Base-by-base conservation (phyloP, 2,797 vertebrate species). In the Semaprochilodus insignis region DNA sequence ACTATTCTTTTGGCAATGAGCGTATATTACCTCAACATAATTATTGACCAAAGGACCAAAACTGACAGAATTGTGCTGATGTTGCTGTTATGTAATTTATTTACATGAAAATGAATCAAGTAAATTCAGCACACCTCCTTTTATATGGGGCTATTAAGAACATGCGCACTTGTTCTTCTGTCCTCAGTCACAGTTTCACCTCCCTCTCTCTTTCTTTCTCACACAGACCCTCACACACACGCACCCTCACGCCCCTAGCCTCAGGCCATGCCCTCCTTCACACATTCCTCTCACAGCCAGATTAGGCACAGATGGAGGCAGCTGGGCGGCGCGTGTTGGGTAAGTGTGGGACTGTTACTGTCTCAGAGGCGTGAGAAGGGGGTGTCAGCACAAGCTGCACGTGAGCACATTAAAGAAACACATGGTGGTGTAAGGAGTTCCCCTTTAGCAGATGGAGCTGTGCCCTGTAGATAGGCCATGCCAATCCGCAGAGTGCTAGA, bases 221-320 rank as follows among this genome's bases (percentile, higher is more conserved):
- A 23, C 54, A 27, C 36, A 44, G 8, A 15, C 67, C 21, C n/a
- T 17, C 54, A 16, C 27, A 78, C 19, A 60, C 21, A 17, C 57
- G 48, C 70, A 77, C 69, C 75, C 67, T 71, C 51, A 73, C 27
- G 31, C 52, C 67, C 76, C 54, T 84, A 60, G 62, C 82, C 80
- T 72, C 66, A 80, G 77, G 34, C 54, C 76, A 66, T 77, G 36
- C 66, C 66, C 66, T 81, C 34, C 62, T 44, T 78, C 57, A 78
- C 78, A 80, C 84, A 73, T 14, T 80, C 55, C 67, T 65, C 69
- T 69, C 57, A 21, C 75, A 66, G 81, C 72, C 40, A 55, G 73
- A 75, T 27, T 82, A 51, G 67, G 65, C 77, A 54, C 84, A 86
- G 81, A 87, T 81, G 83, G 88, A 76, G 85, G 73, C 78, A 86